These are phyloP conservation scores for Antheraea yamamai DNA, from an alignment of 2,888 invertebrate species.

Conservation along the genomic window DNA sequence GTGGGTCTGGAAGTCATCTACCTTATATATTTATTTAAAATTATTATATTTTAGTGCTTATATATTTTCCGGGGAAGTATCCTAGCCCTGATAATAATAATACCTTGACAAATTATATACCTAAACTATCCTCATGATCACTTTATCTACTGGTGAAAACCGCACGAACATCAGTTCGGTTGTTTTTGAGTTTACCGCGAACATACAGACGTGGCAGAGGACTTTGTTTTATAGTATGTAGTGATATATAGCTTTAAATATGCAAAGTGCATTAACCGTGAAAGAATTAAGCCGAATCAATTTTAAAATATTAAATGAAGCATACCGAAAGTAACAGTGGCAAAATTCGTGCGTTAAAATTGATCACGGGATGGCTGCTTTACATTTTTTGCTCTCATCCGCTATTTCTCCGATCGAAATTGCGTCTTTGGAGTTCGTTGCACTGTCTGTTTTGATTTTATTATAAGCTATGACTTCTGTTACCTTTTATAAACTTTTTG, in stretches of 20 bases:
- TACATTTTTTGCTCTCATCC: constrained; percentile 16
- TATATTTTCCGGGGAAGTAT: too few species aligned
- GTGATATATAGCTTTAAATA: not conserved
- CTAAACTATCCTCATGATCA: too few species aligned
- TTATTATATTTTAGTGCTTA: too few species aligned
- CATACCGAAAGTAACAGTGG: constrained; percentile 4
- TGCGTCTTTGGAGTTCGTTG: constrained; percentile 7
- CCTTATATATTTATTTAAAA: too few species aligned
- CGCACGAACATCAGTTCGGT: too few species aligned
- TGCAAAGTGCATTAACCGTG: not conserved
- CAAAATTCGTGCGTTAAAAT: constrained; percentile 21
- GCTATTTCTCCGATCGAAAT: constrained; percentile 11
- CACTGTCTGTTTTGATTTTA: constrained; percentile 17
- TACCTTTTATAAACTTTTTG: not conserved
- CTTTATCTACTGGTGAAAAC: too few species aligned
- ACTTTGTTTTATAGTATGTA: not conserved
- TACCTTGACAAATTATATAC: too few species aligned
- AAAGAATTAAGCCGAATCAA: not conserved
- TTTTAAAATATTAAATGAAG: not conserved
- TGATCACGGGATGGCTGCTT: constrained; percentile 13
- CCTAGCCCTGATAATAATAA: too few species aligned
- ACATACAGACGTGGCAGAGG: too few species aligned
- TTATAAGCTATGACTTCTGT: not conserved
- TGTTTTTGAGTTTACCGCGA: too few species aligned
- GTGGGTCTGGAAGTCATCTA: too few species aligned